phyloP scores from a whole-genome alignment of 2,797 vertebrate genomes.

The Rhinophrynus dorsalis region DNA sequence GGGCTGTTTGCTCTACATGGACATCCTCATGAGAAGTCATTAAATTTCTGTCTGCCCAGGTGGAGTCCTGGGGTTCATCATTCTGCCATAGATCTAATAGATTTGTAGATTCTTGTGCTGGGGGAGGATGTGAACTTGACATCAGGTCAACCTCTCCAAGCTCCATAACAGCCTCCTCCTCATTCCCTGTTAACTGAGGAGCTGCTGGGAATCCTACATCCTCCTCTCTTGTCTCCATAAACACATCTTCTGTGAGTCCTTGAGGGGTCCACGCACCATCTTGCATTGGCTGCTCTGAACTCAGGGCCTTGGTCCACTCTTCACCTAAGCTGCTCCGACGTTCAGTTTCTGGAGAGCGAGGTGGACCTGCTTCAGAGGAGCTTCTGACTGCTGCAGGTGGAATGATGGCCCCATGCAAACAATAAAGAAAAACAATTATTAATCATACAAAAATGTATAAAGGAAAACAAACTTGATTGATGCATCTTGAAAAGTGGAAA shows the following conservation, averaged over 20 bases:
- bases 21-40: constrained; percentile 23
- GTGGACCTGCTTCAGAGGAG: constrained; percentile 42
- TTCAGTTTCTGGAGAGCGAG: constrained; percentile 23
- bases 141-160: constrained; percentile 28
- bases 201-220: constrained; percentile 35
- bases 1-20: constrained; percentile 20
- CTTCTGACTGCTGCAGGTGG: constrained; percentile 22
- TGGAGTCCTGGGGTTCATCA: constrained; percentile 50
- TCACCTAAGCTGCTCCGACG: constrained; percentile 27
- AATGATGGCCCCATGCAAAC: no score
- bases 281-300: neutral
- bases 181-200: neutral
- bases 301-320: fast-evolving
- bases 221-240: constrained; percentile 45
- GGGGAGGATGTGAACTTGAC: constrained; percentile 16
- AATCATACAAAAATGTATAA: neutral
- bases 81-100: constrained; percentile 74
- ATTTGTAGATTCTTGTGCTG: constrained; percentile 52
- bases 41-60: constrained; percentile 36
- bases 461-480: neutral
- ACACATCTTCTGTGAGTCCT: constrained; percentile 41
- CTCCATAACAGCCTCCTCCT: constrained; percentile 40
- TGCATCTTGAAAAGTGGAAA: neutral
- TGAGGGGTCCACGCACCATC: constrained; percentile 27
- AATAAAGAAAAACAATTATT: neutral